Conservation (phyloP, 2,797 vertebrate species). For the Chaetophractus vellerosus region DNA sequence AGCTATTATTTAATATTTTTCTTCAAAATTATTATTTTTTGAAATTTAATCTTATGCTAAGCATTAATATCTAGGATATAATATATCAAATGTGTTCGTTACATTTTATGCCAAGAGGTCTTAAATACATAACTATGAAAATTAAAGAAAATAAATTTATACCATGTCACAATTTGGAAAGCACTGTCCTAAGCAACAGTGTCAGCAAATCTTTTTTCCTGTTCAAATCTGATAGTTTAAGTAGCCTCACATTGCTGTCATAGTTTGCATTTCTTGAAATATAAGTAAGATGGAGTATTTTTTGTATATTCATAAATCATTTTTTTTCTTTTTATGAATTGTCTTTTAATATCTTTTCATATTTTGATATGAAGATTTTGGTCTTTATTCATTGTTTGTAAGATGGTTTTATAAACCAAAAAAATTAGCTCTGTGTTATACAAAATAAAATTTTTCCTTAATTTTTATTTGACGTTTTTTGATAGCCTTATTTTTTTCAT, state of each 20-base stretch:
- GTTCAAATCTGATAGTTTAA: neutral
- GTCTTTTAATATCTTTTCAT: neutral
- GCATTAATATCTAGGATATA: neutral
- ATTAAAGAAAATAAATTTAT: neutral
- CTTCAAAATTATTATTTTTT: neutral
- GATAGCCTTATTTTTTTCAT: neutral
- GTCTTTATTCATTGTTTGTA: neutral
- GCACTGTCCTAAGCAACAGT: neutral
- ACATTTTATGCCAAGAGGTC: neutral
- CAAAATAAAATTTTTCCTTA: neutral
- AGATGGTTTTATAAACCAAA: neutral
- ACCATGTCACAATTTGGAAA: neutral
- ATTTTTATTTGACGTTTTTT: neutral
- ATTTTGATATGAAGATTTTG: neutral
- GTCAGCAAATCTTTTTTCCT: neutral
- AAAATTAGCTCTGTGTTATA: neutral
- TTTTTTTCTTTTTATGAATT: neutral
- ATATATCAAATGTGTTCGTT: neutral
- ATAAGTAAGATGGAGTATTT: neutral
- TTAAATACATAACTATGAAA: neutral
- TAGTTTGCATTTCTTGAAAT: neutral
- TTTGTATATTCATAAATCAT: neutral
- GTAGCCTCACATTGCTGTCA: neutral
- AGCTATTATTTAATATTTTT: neutral
- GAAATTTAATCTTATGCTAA: neutral